Conservation (phyloP, 92 coral and sea anemone species). For the Parazoanthus swiftii region DNA sequence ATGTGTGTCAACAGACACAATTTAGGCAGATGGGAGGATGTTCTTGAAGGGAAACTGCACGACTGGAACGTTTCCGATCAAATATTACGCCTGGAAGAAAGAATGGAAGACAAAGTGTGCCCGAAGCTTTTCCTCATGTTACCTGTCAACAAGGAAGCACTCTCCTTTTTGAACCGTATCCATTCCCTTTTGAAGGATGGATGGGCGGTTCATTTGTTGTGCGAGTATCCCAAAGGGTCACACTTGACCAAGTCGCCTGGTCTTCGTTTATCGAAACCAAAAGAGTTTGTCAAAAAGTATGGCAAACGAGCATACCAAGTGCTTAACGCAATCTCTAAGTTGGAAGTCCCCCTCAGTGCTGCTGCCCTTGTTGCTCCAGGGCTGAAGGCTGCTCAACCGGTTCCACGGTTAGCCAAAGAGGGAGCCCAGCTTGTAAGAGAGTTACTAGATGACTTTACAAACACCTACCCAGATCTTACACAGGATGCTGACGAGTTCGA, state of each 20-base stretch:
- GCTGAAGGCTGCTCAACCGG: not conserved
- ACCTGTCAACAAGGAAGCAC: not conserved
- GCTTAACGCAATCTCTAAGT: not conserved
- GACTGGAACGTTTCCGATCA: not conserved
- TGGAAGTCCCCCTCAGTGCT: not conserved
- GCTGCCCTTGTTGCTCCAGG: conserved; percentile 1
- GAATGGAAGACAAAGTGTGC: conserved; percentile 13
- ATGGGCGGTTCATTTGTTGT: not conserved
- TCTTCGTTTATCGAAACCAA: not conserved
- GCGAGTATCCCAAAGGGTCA: not conserved
- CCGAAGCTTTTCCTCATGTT: not conserved
- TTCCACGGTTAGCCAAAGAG: conserved; percentile 1
- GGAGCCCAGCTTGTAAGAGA: not conserved
- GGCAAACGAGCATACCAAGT: conserved; percentile 5
- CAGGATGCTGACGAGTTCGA: not conserved
- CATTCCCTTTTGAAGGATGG: not conserved
- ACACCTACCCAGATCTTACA: not conserved
- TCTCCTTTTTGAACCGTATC: not conserved
- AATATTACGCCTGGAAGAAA: not conserved
- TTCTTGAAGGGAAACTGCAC: conserved; percentile 1
- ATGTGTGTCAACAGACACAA: not conserved
- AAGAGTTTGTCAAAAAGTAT: not conserved
- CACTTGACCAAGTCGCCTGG: conserved; percentile 2
- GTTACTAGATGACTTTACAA: not conserved
- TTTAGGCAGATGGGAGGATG: not conserved